Conservation (phyloP, 2,113 vertebrate genomes). For the Otolemur garnettii region DNA sequence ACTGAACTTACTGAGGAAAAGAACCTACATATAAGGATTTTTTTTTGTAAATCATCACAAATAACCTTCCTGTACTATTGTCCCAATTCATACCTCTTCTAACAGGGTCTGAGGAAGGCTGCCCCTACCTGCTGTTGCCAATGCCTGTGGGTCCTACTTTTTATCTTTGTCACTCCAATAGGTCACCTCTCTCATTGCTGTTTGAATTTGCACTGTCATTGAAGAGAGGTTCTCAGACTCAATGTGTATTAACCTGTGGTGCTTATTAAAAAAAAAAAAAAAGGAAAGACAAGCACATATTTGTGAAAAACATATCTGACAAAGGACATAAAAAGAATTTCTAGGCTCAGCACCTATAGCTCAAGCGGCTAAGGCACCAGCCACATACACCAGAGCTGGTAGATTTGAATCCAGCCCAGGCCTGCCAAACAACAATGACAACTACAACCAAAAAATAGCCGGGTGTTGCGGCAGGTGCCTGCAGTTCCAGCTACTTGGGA, state of each 20-base stretch:
- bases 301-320: background rate
- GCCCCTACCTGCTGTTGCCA: accelerated
- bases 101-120: background rate
- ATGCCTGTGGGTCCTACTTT: background rate
- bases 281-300: background rate
- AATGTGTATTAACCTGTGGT: background rate
- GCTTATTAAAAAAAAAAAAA: background rate
- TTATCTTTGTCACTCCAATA: background rate
- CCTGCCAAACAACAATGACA: no score
- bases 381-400: no score
- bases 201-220: background rate
- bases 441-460: no score
- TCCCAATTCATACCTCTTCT: background rate
- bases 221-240: background rate
- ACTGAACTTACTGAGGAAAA: conserved; percentile 7
- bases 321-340: background rate
- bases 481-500: no score
- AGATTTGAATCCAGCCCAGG: no score
- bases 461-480: no score
- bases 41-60: background rate
- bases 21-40: background rate
- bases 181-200: background rate
- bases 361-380: no score
- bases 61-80: background rate
- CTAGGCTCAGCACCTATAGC: no score